Conservation (phyloP, 2,888 invertebrate species). For the Aphodius granarius region DNA sequence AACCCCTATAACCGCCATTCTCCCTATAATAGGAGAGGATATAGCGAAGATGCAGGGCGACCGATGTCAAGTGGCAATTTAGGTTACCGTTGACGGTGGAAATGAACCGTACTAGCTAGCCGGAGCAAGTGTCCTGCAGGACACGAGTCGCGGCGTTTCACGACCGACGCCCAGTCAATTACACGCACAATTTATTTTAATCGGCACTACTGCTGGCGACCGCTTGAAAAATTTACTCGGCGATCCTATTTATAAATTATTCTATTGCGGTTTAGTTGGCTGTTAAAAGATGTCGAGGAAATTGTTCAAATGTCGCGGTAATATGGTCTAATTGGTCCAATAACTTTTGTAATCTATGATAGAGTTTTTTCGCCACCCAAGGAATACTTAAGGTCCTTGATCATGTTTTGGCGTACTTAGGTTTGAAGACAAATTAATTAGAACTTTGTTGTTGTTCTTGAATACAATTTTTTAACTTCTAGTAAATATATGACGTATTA, state of each 20-base stretch:
- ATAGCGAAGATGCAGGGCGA: not conserved
- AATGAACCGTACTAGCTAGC: not conserved
- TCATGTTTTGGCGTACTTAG: too few species aligned
- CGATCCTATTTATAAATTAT: not conserved
- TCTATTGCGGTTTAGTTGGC: not conserved
- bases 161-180: not conserved
- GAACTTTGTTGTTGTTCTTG: too few species aligned
- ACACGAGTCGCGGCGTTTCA: not conserved
- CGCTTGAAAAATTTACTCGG: not conserved
- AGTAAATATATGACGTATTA: too few species aligned
- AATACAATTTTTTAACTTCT: too few species aligned
- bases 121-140: not conserved
- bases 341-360: too few species aligned
- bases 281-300: too few species aligned
- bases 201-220: not conserved
- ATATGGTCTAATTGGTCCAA: too few species aligned
- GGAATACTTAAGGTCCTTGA: too few species aligned
- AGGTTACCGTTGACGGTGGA: not conserved
- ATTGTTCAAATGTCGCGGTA: too few species aligned
- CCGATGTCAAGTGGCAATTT: not conserved
- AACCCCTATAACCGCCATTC: not conserved
- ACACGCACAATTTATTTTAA: not conserved
- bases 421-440: too few species aligned
- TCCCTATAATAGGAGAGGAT: not conserved
- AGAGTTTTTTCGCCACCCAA: too few species aligned